Evolutionary conservation across 23 tunicate species (phyloP), one percentile per base, ranked within the genome.

Genomic region (Trididemnum nubilum): DNA sequence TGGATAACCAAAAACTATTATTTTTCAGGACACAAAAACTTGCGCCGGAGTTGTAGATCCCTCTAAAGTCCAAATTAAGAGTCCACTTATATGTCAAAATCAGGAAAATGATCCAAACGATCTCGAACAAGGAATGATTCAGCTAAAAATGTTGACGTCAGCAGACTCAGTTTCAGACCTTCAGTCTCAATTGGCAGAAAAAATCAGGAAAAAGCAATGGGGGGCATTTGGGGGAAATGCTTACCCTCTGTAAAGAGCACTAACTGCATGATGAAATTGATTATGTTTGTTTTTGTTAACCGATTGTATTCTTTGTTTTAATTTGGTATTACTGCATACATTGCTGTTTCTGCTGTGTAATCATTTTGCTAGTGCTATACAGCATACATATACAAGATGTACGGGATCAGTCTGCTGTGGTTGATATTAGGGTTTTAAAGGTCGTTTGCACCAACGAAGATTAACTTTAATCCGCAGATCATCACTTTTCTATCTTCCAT

Each of bases 41-140:
- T 67, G 74, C 74, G 38, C 33, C 4, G 74, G 74, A 31, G 37
- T 33, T 7, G 38, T 67, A 9, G 38, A 67, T 67, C 74, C n/a
- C 7, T 30, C 7, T 2, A 25, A n/a, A 4, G 25, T 26, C n/a
- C 26, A 61, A 4, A 25, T 61, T 5, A 61, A 4, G 5, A 61
- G 29, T 21, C 67, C 27, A 4, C 67, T 61, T 5, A 61, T 25
- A 4, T 61, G 67, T 61, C 67, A 25, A 4, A 61, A 61, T 26
- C n/a, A n/a, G n/a, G n/a, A n/a, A n/a, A 26, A 44, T 67, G 38
- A 5, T 30, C 7, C 26, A 7, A 33, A 67, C 7, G 38, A 67
- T 3, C 38, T 3, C 33, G 74, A 67, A 31, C 12, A 33, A 31
- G 7, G 22, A 31, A 67, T 7, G 2, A 5, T 67, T 12, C 22